A percentile compares a stretch with the other conserved stretches of the same genome.
These are phyloP conservation scores for Noturus placidus DNA, from an alignment of 2,113 vertebrate genomes.

Conservation along the genomic window DNA sequence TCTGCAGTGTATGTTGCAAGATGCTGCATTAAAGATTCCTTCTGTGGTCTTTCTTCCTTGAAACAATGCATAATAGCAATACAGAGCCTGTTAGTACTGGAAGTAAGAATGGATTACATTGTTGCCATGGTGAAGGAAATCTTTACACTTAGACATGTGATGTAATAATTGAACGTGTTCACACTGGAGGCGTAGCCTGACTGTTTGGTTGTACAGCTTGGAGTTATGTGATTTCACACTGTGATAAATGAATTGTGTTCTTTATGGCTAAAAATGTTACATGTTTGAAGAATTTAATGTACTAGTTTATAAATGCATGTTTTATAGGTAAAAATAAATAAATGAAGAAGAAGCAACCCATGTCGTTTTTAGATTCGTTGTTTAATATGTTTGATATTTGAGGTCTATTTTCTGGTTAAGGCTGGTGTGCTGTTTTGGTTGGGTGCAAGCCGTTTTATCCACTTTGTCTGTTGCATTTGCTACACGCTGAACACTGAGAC, in stretches of 20 bases:
- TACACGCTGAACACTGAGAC: not conserved
- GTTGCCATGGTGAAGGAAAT: slow-evolving; percentile 57
- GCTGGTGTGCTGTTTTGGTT: not conserved
- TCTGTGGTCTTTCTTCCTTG: slow-evolving; percentile 13
- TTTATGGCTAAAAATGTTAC: slow-evolving; percentile 1
- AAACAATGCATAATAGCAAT: slow-evolving; percentile 28
- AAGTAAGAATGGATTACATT: slow-evolving; percentile 42
- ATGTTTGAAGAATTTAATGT: not conserved
- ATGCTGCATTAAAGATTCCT: slow-evolving; percentile 6
- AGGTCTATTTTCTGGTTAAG: not conserved
- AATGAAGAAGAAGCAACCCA: not conserved
- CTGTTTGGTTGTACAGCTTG: slow-evolving; percentile 4
- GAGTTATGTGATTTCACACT: slow-evolving; percentile 23
- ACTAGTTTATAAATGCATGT: not conserved
- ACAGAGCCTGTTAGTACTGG: not conserved
- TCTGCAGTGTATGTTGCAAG: not conserved
- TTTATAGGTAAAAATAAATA: not conserved
- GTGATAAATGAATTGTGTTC: not conserved
- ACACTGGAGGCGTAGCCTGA: slow-evolving; percentile 26
- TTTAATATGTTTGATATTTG: not conserved
- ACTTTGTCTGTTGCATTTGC: not conserved
- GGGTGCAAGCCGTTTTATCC: too few species aligned
- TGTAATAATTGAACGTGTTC: slow-evolving; percentile 45
- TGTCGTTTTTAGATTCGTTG: not conserved
- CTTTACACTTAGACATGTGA: slow-evolving; percentile 41